phyloP scores from a whole-genome alignment of 2,797 vertebrate genomes.

The Pangasius djambal region DNA sequence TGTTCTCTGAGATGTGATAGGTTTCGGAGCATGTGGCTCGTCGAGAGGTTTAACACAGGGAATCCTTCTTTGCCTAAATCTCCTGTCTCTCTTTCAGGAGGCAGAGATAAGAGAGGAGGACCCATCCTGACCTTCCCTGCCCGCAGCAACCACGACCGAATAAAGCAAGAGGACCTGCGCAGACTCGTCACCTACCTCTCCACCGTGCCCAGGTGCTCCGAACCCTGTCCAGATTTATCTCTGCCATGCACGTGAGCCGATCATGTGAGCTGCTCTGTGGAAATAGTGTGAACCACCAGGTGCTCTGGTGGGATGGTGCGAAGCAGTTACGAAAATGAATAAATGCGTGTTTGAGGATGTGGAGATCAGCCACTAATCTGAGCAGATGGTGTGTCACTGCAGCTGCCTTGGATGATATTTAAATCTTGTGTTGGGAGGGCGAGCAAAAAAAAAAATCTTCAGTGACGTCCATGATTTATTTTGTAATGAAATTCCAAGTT shows the following conservation, averaged over 20 bases:
- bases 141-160: slow-evolving; percentile 98
- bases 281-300: slow-evolving; percentile 6
- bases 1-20: neutral
- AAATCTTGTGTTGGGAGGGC: neutral
- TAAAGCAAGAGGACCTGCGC: slow-evolving; percentile 97
- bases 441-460: neutral
- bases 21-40: neutral
- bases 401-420: slow-evolving; percentile 5
- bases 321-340: neutral
- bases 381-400: slow-evolving; percentile 9
- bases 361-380: neutral
- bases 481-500: neutral
- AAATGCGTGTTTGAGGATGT: slow-evolving; percentile 4
- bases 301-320: slow-evolving; percentile 25
- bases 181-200: slow-evolving; percentile 95
- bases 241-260: neutral
- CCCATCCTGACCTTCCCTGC: slow-evolving; percentile 98
- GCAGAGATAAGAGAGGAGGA: slow-evolving; percentile 96
- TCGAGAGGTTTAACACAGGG: neutral
- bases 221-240: slow-evolving; percentile 17
- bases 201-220: slow-evolving; percentile 91
- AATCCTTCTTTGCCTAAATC: slow-evolving; percentile 10
- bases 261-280: neutral
- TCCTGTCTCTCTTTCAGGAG: slow-evolving; percentile 76
- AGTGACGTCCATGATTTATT: neutral